Evolutionary conservation across 2,888 invertebrate genomes (phyloP).

Genomic region (Lacanobia wlatinum): DNA sequence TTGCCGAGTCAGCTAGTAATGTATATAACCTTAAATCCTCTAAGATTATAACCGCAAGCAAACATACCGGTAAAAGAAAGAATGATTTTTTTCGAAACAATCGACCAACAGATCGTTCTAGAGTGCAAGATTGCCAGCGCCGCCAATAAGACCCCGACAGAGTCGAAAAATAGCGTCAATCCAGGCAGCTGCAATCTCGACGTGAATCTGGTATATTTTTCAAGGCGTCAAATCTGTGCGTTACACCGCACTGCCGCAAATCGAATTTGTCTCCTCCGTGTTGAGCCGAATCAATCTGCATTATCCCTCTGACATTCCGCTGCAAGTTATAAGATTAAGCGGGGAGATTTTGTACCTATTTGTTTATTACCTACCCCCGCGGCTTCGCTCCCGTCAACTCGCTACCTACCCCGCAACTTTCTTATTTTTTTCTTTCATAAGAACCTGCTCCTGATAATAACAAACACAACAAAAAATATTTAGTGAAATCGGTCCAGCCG

Average conservation of each 20-base stretch:
- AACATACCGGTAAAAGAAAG: not conserved
- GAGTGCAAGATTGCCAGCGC: slow-evolving; percentile 4
- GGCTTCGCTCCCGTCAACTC: too few relatives aligned
- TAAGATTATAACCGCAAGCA: too few relatives aligned
- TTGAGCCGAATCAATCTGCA: slow-evolving; percentile 89
- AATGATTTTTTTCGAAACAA: not conserved
- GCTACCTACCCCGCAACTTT: too few relatives aligned
- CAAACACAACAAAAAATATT: too few relatives aligned
- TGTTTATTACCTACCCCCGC: not conserved
- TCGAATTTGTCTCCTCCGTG: slow-evolving; percentile 87
- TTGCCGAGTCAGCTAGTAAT: too few relatives aligned
- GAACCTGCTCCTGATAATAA: too few relatives aligned
- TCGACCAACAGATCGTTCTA: not conserved
- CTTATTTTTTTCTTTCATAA: too few relatives aligned
- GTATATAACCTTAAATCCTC: too few relatives aligned
- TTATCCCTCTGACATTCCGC: slow-evolving; percentile 76
- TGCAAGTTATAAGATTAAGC: slow-evolving; percentile 26
- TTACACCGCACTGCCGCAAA: slow-evolving; percentile 78
- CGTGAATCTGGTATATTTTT: slow-evolving; percentile 77
- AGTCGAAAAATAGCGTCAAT: slow-evolving; percentile 37
- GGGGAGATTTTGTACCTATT: not conserved
- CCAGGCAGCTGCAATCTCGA: slow-evolving; percentile 44
- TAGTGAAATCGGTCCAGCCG: too few relatives aligned
- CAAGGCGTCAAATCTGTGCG: slow-evolving; percentile 76
- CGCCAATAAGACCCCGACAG: slow-evolving; percentile 31